Conservation (phyloP, 2,113 vertebrate species). For the Toxotes jaculatrix region DNA sequence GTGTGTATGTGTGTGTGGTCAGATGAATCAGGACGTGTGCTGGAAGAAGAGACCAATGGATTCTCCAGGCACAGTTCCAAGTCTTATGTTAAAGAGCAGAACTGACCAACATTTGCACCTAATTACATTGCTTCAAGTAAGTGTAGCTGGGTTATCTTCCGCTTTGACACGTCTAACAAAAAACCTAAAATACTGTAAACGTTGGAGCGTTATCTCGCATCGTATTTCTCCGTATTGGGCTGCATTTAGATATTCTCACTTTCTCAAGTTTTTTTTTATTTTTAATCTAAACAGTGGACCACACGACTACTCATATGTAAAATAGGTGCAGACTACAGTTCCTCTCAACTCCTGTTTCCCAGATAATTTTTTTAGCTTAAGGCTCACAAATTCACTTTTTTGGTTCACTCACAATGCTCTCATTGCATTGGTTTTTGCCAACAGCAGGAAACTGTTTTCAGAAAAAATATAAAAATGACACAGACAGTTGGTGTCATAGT, state of each 20-base stretch:
- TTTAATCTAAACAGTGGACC: neutral
- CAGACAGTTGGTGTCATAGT: neutral
- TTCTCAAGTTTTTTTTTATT: no score
- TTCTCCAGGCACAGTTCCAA: slow-evolving; percentile 59
- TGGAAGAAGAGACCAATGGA: slow-evolving; percentile 75
- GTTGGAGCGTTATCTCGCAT: no score
- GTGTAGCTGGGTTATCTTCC: neutral
- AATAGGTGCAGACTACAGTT: no score
- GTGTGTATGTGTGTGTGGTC: slow-evolving; percentile 36
- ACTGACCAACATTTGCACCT: slow-evolving; percentile 20
- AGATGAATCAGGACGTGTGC: slow-evolving; percentile 70
- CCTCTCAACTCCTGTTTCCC: no score
- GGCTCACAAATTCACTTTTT: no score
- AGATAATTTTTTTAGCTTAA: neutral
- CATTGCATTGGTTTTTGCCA: neutral
- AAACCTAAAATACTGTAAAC: neutral
- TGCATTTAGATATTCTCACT: neutral
- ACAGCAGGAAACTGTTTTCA: neutral
- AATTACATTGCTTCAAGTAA: slow-evolving; percentile 3
- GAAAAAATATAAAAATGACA: neutral
- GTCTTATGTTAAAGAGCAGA: slow-evolving; percentile 33
- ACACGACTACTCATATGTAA: neutral
- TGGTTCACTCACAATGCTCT: neutral
- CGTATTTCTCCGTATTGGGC: neutral
- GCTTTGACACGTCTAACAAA: neutral